Evolutionary conservation across 2,113 vertebrate species (phyloP), one percentile per base, ranked within the genome.

Genomic region (Scortum barcoo): DNA sequence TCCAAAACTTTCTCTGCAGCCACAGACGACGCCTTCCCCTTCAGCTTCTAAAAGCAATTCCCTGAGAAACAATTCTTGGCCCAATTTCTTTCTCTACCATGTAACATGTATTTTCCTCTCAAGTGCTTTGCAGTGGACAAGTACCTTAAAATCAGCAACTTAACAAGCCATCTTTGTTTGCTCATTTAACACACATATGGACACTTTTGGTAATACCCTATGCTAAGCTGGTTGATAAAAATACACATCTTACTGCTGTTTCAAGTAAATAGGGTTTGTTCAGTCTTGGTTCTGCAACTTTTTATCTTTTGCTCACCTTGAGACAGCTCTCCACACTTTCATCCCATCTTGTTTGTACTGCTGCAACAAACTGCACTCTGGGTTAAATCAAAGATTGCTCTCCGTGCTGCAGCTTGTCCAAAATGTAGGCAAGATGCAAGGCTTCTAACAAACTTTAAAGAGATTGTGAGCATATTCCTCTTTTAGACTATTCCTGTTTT

Each of bases 1-100:
- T 80, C 40, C 50, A 17, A 58, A 74, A 72, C 7, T 62, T 38
- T 33, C 26, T 70, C 22, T 70, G 19, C 51, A 65, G 56, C 76
- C 58, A 10, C 51, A 78, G 22, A 69, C 75, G 78, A 58, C 7
- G 33, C 14, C 42, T 61, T 78, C 33, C 78, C 68, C 58, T 78
- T 72, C 17, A 72, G 22, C 40, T 69, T 73, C 4, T 74, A 61
- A 75, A 84, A 67, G 5, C 40, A 53, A 20, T 63, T 66, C 65
- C 78, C 74, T 40, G 36, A 57, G 70, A 85, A 71, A 70, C 62
- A 62, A 8, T 72, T 83, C 42, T 72, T 42, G 28, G 54, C 80
- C 36, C 38, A 44, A 42, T 80, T 78, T 76, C 46, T 61, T 76
- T 62, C 20, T 46, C 57, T 17, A 22, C 30, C 48, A 42, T 14